Evolutionary conservation across 1,140 invertebrate genomes (phyloP), one percentile per base, ranked within the genome.

Genomic region (Andrena cerasifolii): DNA sequence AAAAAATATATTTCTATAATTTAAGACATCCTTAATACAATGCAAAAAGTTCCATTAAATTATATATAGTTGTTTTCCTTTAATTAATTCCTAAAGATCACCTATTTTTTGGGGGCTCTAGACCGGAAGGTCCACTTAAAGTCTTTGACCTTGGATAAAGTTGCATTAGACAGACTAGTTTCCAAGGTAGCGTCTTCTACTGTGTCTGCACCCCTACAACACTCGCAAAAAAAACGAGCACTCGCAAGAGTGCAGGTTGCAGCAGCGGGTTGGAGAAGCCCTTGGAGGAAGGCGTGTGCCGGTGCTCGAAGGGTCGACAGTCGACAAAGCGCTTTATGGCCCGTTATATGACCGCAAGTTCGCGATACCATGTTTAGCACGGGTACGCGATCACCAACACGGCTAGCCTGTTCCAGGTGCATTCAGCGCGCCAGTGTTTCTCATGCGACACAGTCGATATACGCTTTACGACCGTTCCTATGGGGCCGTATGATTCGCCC

Each of bases 341-440:
- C 75, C 75, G 75, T 77, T 77, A 77, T 77, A 77, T 56, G 56
- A 70, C 75, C 75, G 75, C 75, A 77, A 77, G 75, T 67, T 77
- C 67, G 75, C 67, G 75, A 77, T 77, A 77, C 67, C 75, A n/a
- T 77, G 75, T 77, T 77, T 62, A 70, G 75, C 56, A 71, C 56
- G 66, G 54, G 66, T 71, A 36, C 67, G n/a, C 66, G 67, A 77
- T 77, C 66, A 45, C 75, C 56, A 61, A 71, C 75, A 71, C 66
- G 67, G 68, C 67, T 53, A 33, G 67, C 67, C 67, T 62, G 36
- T 71, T 77, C 75, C 56, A 70, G 66, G 56, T 70, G 56, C 45
- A 71, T 71, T 71, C 56, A 71, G 26, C 24, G 43, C 14, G 14
- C 24, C 75, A 70, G 75, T 71, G 67, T 40, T 45, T 77, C 75